phyloP scores from a whole-genome alignment of 2,113 vertebrate species.

The Nematolebias whitei region DNA sequence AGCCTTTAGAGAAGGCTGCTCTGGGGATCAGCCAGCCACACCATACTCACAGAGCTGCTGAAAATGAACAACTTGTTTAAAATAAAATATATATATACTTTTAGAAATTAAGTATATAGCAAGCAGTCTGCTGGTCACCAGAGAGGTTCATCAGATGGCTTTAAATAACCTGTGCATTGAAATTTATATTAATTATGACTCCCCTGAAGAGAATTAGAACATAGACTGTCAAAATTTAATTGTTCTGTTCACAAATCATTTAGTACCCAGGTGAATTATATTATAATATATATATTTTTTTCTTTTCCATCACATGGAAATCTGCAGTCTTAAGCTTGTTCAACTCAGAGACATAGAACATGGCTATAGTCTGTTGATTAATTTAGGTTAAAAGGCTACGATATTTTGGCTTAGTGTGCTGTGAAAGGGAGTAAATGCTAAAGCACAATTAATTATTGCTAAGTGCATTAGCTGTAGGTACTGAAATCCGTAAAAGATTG shows the following conservation, averaged over 20 bases:
- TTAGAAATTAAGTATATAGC: constrained; percentile 19
- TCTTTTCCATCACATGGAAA: not conserved
- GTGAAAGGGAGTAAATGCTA: constrained; percentile 41
- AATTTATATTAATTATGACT: constrained; percentile 64
- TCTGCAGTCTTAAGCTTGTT: not conserved
- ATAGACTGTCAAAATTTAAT: constrained; percentile 60
- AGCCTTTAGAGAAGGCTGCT: constrained; percentile 35
- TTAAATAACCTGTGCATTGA: constrained; percentile 55
- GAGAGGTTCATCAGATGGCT: constrained; percentile 46
- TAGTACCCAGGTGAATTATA: constrained; percentile 27
- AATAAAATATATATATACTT: not conserved
- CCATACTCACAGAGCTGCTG: constrained; percentile 15
- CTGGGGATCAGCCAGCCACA: constrained; percentile 35
- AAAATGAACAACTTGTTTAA: constrained; percentile 36
- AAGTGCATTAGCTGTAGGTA: constrained; percentile 47
- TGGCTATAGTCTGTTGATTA: constrained; percentile 36
- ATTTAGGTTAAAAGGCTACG: constrained; percentile 58
- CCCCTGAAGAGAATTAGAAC: constrained; percentile 53
- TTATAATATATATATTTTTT: too few relatives aligned
- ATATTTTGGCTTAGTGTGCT: constrained; percentile 50
- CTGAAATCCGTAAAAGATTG: constrained; percentile 34
- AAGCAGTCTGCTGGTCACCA: constrained; percentile 27
- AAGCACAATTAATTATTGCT: constrained; percentile 44
- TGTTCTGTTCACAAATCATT: constrained; percentile 61
- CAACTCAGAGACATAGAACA: constrained; percentile 1